phyloP scores from a whole-genome alignment of 2,797 vertebrate species.

The Lateolabrax maculatus region DNA sequence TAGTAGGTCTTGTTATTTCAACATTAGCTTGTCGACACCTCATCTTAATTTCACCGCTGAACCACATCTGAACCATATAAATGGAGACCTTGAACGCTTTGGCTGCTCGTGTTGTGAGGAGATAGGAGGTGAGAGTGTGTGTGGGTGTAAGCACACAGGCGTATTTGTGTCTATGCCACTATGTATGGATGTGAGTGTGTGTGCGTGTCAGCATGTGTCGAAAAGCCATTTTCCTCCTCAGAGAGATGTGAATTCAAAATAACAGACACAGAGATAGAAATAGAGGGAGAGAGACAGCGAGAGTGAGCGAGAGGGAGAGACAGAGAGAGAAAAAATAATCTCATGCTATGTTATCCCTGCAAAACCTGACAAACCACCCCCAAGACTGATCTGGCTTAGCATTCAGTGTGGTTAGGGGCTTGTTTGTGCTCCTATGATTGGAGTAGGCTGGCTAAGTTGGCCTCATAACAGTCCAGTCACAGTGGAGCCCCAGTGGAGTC shows the following conservation, averaged over 20 bases:
- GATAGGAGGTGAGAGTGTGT: slow-evolving; percentile 70
- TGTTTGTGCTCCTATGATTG: slow-evolving; percentile 83
- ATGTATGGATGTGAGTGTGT: slow-evolving; percentile 57
- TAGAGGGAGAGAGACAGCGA: slow-evolving; percentile 52
- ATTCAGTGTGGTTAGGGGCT: slow-evolving; percentile 80
- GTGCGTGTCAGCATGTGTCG: slow-evolving; percentile 70
- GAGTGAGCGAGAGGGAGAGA: slow-evolving; percentile 47
- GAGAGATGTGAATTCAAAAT: slow-evolving; percentile 78
- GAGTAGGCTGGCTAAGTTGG: slow-evolving; percentile 80
- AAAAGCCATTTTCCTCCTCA: slow-evolving; percentile 76
- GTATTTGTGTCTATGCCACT: slow-evolving; percentile 64
- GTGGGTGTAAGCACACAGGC: slow-evolving; percentile 67
- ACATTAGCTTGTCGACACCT: slow-evolving; percentile 79
- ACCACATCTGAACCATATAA: slow-evolving; percentile 69
- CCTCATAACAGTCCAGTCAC: slow-evolving; percentile 84
- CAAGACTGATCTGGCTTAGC: slow-evolving; percentile 85
- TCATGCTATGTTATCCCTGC: slow-evolving; percentile 85
- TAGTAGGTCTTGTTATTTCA: slow-evolving; percentile 77
- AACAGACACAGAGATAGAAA: slow-evolving; percentile 72
- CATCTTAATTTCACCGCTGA: slow-evolving; percentile 74
- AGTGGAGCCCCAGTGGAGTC: slow-evolving; percentile 77
- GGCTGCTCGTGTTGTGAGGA: slow-evolving; percentile 63
- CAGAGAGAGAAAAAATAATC: slow-evolving; percentile 76
- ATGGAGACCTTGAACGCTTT: slow-evolving; percentile 68
- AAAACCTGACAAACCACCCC: slow-evolving; percentile 85